Percentiles rank a stretch among this genome's conserved stretches.
These are phyloP conservation scores for Leucopsar rothschildi DNA, from an alignment of 2,113 vertebrate genomes.

Conservation along the genomic window DNA sequence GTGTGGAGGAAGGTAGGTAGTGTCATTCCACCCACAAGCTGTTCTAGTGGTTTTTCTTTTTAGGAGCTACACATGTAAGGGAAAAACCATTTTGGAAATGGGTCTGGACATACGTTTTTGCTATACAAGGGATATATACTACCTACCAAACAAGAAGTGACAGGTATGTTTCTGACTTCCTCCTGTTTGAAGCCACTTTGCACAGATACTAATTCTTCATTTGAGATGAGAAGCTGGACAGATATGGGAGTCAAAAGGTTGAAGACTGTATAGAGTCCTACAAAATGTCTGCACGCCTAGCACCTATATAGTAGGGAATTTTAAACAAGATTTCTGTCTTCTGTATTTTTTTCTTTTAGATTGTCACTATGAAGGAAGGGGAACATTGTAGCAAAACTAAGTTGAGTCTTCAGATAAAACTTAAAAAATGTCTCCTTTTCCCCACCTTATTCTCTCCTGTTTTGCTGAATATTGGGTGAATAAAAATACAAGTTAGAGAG, in stretches of 20 bases:
- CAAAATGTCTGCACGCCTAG: background rate
- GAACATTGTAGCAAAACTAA: background rate
- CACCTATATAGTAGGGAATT: background rate
- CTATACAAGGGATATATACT: background rate
- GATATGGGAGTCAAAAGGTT: background rate
- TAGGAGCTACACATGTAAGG: background rate
- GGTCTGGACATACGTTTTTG: background rate
- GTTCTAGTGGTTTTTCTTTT: background rate
- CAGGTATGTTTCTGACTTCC: background rate
- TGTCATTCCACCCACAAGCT: background rate
- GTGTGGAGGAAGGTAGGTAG: background rate
- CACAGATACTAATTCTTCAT: background rate
- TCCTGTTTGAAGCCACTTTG: background rate
- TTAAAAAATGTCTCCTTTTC: background rate
- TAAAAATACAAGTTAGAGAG: constrained; percentile 7
- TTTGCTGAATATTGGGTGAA: constrained; percentile 1
- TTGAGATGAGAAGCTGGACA: background rate
- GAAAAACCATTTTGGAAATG: background rate
- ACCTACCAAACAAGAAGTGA: background rate
- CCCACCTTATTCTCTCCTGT: background rate
- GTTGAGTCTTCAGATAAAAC: background rate
- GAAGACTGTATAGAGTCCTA: background rate
- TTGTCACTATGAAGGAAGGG: background rate
- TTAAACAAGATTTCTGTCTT: background rate
- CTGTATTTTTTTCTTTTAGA: background rate